Conservation (phyloP, 1,140 invertebrate species). For the Cyphomyrmex costatus region DNA sequence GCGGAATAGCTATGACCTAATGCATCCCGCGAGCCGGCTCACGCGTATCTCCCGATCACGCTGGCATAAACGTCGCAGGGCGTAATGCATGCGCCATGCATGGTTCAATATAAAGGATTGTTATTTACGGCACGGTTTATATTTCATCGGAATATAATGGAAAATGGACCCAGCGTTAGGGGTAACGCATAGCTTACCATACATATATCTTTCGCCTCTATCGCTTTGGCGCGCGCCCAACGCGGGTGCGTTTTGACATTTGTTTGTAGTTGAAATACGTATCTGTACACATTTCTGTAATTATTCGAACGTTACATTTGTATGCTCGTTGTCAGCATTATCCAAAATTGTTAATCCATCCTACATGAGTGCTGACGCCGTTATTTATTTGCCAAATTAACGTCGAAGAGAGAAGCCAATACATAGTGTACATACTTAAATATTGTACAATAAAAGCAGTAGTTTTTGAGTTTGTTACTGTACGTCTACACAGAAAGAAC, state of each 20-base stretch:
- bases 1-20: constrained; percentile 56
- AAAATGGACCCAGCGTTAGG: constrained; percentile 75
- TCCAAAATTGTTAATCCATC: constrained; percentile 68
- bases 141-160: constrained; percentile 80
- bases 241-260: constrained; percentile 71
- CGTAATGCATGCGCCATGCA: constrained; percentile 35
- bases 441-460: background rate
- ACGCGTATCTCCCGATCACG: constrained; percentile 72
- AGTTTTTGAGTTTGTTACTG: too few species aligned
- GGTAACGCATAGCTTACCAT: constrained; percentile 64
- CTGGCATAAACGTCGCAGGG: constrained; percentile 25
- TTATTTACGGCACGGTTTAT: constrained; percentile 78
- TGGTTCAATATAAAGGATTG: constrained; percentile 76
- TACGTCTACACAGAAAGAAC: too few species aligned
- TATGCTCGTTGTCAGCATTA: constrained; percentile 4
- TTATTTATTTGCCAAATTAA: constrained; percentile 30
- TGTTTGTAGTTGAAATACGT: constrained; percentile 71
- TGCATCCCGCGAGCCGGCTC: constrained; percentile 64
- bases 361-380: background rate
- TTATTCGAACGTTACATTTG: constrained; percentile 69
- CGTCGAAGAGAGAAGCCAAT: too few species aligned
- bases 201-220: constrained; percentile 62
- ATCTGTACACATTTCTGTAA: constrained; percentile 65
- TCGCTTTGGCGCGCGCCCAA: constrained; percentile 67
- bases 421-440: background rate